A percentile compares a stretch with the other conserved stretches of the same genome.
phyloP scores from a whole-genome alignment of 1,140 invertebrate genomes.

The Drosophila pallidifrons region DNA sequence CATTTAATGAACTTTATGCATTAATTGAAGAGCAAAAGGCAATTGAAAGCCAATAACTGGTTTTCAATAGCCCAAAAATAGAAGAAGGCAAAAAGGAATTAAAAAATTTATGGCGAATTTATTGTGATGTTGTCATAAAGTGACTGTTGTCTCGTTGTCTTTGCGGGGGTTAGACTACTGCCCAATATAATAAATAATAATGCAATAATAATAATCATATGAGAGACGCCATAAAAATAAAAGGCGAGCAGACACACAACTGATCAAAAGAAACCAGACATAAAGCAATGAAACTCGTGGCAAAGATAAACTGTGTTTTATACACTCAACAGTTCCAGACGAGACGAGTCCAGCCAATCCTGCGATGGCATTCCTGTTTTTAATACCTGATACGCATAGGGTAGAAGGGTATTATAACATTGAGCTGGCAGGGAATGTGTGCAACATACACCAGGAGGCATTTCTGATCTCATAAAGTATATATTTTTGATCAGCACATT shows the following conservation, averaged over 20 bases:
- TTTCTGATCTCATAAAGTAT: too few relatives aligned
- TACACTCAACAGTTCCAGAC: constrained; percentile 5
- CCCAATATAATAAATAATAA: constrained; percentile 58
- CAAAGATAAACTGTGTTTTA: constrained; percentile 23
- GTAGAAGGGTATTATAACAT: too few relatives aligned
- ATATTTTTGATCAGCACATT: too few relatives aligned
- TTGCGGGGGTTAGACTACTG: constrained; percentile 11
- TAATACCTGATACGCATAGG: too few relatives aligned
- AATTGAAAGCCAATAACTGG: constrained; percentile 53
- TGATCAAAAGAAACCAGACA: constrained; percentile 15
- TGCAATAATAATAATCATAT: constrained; percentile 57
- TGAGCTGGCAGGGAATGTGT: too few relatives aligned
- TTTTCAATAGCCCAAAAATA: constrained; percentile 37
- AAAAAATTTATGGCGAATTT: constrained; percentile 73
- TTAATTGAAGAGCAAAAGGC: constrained; percentile 45
- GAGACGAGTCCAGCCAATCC: background rate
- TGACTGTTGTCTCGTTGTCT: background rate
- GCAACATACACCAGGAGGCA: too few relatives aligned
- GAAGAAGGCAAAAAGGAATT: constrained; percentile 37
- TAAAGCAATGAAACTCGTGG: constrained; percentile 13
- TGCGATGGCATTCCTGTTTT: too few relatives aligned
- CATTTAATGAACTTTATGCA: constrained; percentile 65
- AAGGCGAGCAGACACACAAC: constrained; percentile 24
- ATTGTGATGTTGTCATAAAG: constrained; percentile 64
- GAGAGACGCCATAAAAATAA: constrained; percentile 50